Conservation (phyloP, 2,113 vertebrate species). For the Diglossa brunneiventris region DNA sequence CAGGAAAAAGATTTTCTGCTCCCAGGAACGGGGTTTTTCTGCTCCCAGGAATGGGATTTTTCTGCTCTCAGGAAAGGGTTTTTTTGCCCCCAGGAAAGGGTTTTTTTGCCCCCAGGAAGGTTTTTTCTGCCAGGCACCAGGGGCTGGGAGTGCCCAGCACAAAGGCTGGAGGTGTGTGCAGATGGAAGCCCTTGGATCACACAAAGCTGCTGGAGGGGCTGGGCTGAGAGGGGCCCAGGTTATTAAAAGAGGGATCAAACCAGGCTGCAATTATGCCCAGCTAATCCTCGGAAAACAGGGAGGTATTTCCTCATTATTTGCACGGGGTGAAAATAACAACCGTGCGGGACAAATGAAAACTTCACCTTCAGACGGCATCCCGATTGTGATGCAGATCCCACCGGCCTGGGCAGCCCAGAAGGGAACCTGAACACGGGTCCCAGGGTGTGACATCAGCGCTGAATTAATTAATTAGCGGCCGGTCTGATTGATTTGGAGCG, state of each 20-base stretch:
- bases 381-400: slow-evolving; percentile 71
- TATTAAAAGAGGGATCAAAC: slow-evolving; percentile 75
- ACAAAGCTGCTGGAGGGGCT: slow-evolving; percentile 48
- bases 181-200: neutral
- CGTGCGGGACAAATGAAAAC: slow-evolving; percentile 75
- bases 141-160: neutral
- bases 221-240: slow-evolving; percentile 48
- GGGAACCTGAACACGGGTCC: neutral
- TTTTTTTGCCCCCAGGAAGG: too few relatives aligned
- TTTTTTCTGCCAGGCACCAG: neutral
- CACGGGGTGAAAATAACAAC: slow-evolving; percentile 70
- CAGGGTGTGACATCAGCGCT: neutral
- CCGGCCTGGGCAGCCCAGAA: neutral
- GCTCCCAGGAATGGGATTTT: too few relatives aligned
- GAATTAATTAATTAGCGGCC: slow-evolving; percentile 25
- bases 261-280: slow-evolving; percentile 72
- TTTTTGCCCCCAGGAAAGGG: too few relatives aligned
- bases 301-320: slow-evolving; percentile 76
- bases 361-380: slow-evolving; percentile 76
- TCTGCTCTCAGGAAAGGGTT: too few relatives aligned
- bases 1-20: too few relatives aligned
- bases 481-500: neutral
- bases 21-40: too few relatives aligned
- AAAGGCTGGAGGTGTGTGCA: slow-evolving; percentile 36
- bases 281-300: slow-evolving; percentile 78